phyloP scores from a whole-genome alignment of 2,888 invertebrate species.

The Exocentrus adspersus region DNA sequence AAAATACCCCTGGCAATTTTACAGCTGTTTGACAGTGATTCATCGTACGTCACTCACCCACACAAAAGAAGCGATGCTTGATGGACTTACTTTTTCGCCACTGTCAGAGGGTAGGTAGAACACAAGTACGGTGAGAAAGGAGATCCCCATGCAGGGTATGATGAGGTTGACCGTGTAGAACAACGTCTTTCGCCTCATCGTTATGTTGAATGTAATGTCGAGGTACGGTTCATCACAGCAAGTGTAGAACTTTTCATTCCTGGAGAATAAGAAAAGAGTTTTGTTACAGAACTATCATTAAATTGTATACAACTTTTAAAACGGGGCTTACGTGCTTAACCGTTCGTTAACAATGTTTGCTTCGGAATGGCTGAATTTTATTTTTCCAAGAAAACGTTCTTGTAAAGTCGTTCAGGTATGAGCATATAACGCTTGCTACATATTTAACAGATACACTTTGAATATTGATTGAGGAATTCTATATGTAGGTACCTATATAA shows the following conservation, averaged over 20 bases:
- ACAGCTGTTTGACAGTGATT: constrained; percentile 12
- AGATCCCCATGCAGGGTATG: constrained; percentile 97
- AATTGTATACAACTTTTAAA: not conserved
- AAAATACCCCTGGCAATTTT: not conserved
- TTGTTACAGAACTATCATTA: not conserved
- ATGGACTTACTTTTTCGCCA: constrained; percentile 87
- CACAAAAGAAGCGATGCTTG: not conserved
- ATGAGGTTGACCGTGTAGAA: constrained; percentile 98
- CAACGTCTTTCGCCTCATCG: constrained; percentile 93
- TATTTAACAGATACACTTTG: no score
- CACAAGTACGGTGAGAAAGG: constrained; percentile 95
- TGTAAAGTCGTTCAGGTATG: no score
- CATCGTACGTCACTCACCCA: not conserved
- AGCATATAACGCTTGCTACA: no score
- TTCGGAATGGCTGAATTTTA: no score
- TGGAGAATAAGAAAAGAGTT: constrained; percentile 59
- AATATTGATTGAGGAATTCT: no score
- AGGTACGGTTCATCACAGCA: constrained; percentile 97
- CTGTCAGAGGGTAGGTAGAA: constrained; percentile 98
- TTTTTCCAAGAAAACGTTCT: no score
- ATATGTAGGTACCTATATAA: no score
- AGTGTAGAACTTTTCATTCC: constrained; percentile 93
- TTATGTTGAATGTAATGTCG: constrained; percentile 97
- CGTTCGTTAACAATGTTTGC: no score
- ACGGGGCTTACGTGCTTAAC: no score